These are phyloP conservation scores for Drosophila fulvimacula DNA, from an alignment of 2,888 invertebrate genomes.

Conservation along the genomic window DNA sequence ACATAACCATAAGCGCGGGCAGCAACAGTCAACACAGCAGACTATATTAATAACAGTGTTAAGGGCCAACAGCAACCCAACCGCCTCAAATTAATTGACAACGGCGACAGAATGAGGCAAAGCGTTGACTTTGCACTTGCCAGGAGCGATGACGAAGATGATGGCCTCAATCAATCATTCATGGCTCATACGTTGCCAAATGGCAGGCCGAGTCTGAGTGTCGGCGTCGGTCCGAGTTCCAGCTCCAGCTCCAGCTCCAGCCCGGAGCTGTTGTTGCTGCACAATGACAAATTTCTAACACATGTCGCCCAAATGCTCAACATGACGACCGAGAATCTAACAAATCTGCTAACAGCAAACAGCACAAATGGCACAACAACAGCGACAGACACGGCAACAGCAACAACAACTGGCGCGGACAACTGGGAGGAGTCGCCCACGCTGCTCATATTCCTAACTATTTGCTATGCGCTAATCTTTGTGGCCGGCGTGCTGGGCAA, in stretches of 20 bases:
- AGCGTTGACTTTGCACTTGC: conserved; percentile 51
- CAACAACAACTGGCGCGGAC: conserved; percentile 12
- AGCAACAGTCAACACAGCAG: conserved; percentile 19
- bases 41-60: conserved; percentile 68
- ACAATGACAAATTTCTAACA: conserved; percentile 80
- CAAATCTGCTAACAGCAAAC: conserved; percentile 63
- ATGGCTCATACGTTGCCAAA: conserved; percentile 68
- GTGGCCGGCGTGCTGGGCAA: conserved; percentile 93
- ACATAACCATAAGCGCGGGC: conserved; percentile 16
- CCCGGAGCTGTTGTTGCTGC: conserved; percentile 70
- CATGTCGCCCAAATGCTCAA: conserved; percentile 82
- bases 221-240: not conserved
- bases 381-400: conserved; percentile 8
- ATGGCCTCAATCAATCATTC: conserved; percentile 76
- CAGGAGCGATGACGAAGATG: conserved; percentile 55
- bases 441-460: conserved; percentile 86
- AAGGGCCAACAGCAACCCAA: conserved; percentile 44
- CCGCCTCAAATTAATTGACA: conserved; percentile 67
- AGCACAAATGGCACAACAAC: conserved; percentile 38
- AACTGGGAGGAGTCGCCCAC: conserved; percentile 57
- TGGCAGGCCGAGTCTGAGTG: conserved; percentile 12
- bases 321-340: conserved; percentile 81
- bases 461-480: conserved; percentile 87
- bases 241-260: conserved; percentile 25
- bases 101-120: conserved; percentile 62